Base-by-base conservation (phyloP, 2,113 vertebrate genomes). In the Cairina moschata region DNA sequence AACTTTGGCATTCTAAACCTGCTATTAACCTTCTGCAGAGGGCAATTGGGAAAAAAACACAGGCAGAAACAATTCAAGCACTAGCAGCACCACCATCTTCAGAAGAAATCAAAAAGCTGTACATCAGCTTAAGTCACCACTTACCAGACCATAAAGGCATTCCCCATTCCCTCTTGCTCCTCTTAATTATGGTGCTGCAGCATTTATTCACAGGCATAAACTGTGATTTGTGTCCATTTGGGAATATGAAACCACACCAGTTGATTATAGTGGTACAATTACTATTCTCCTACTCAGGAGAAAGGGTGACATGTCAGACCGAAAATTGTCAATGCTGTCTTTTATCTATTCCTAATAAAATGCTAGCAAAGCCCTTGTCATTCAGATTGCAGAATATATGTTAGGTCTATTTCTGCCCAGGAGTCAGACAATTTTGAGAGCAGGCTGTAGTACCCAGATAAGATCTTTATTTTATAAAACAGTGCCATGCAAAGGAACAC, bases 11-110 rank as follows among this genome's bases (percentile, higher is more conserved):
- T 94, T 92, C 69, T 91, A 96, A 95, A 76, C 83, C 87, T 85
- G 59, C 56, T 95, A 88, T 97, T 96, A 96, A 96, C 93, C 83
- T 97, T 96, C 80, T 91, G 38, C 28, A 89, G 80, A 93, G 83
- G 86, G 83, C 80, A 97, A 76, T 14, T 93, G 86, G 91, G 68
- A 11, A 29, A 76, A 91, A 81, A 88, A 69, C 52, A 66, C 31
- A 78, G 72, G 42, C 69, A 93, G 77, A 92, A 84, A 75, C 69
- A 93, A 88, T 94, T 90, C 72, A 94, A 88, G 42, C 2, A 2
- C 79, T 72, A 88, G 29, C 65, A 59, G 36, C 56, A 56, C 52
- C 54, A 91, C 11, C 66, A 55, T 76, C 83, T 92, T 94, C 60
- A 76, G 83, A 84, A 88, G 54, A 82, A 96, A 92, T 94, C 32